Conservation (phyloP, 2,113 vertebrate species). For the Falco punctatus region DNA sequence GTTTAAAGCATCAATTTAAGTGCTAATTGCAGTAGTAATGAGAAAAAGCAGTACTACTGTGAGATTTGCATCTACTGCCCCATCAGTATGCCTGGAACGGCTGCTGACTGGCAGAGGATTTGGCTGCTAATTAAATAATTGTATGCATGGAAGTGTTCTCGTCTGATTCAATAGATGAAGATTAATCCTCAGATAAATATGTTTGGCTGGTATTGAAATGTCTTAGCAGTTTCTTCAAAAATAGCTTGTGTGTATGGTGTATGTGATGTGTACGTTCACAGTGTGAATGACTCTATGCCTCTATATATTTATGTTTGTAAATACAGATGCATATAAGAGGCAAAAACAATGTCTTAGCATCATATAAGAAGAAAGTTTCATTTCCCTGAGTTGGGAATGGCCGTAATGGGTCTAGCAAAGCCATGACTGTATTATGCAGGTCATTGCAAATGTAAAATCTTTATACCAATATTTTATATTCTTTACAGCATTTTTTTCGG, state of each 20-base stretch:
- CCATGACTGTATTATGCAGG: not conserved
- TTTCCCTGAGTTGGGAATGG: not conserved
- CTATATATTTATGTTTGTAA: slow-evolving; percentile 53
- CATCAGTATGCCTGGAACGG: slow-evolving; percentile 88
- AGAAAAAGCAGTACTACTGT: slow-evolving; percentile 89
- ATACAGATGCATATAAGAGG: slow-evolving; percentile 31
- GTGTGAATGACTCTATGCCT: slow-evolving; percentile 17
- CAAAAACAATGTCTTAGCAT: not conserved
- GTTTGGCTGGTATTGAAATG: slow-evolving; percentile 90
- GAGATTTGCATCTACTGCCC: slow-evolving; percentile 89
- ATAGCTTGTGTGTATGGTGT: slow-evolving; percentile 75
- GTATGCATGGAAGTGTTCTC: slow-evolving; percentile 94
- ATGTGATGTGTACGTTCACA: slow-evolving; percentile 31
- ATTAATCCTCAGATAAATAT: slow-evolving; percentile 99
- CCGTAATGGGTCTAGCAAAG: not conserved
- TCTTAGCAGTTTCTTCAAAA: slow-evolving; percentile 86
- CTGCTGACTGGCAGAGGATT: slow-evolving; percentile 87
- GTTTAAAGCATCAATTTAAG: slow-evolving; percentile 97
- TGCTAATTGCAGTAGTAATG: slow-evolving; percentile 98
- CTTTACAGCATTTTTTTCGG: not conserved
- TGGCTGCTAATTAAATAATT: slow-evolving; percentile 99
- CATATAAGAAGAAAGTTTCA: not conserved
- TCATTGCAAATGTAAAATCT: not conserved
- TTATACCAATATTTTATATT: not conserved
- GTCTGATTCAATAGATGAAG: slow-evolving; percentile 93